phyloP scores from a whole-genome alignment of 1,140 invertebrate genomes.

The Caerostris extrusa region DNA sequence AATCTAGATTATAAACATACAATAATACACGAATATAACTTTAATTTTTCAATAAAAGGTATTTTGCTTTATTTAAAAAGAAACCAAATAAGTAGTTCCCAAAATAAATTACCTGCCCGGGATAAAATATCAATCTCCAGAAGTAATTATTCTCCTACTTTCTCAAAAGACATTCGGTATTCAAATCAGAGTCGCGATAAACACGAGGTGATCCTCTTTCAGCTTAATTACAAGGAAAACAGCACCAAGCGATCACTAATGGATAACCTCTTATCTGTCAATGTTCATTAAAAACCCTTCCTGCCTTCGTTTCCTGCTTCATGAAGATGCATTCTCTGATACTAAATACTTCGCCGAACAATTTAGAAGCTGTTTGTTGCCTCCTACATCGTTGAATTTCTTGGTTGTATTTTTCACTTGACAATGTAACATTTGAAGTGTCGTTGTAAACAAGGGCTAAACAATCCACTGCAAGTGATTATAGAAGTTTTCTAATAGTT shows the following conservation, averaged over 20 bases:
- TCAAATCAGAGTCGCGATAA: not conserved
- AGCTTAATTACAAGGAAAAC: slow-evolving; percentile 16
- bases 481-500: too few relatives aligned
- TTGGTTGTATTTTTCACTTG: too few relatives aligned
- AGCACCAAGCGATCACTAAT: slow-evolving; percentile 3
- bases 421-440: too few relatives aligned
- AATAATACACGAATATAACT: too few relatives aligned
- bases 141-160: not conserved
- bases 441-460: too few relatives aligned
- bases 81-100: too few relatives aligned
- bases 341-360: not conserved
- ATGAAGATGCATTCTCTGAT: not conserved
- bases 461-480: too few relatives aligned
- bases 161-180: not conserved
- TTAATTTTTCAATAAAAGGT: too few relatives aligned
- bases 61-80: too few relatives aligned
- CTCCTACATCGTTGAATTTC: too few relatives aligned
- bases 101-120: too few relatives aligned
- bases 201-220: not conserved
- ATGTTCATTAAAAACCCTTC: slow-evolving; percentile 10
- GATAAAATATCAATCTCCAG: not conserved
- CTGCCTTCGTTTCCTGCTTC: not conserved
- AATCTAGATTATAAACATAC: too few relatives aligned
- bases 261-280: slow-evolving; percentile 9
- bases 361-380: not conserved